Conservation (phyloP, 2,888 invertebrate species). For the Cantharis nigra region DNA sequence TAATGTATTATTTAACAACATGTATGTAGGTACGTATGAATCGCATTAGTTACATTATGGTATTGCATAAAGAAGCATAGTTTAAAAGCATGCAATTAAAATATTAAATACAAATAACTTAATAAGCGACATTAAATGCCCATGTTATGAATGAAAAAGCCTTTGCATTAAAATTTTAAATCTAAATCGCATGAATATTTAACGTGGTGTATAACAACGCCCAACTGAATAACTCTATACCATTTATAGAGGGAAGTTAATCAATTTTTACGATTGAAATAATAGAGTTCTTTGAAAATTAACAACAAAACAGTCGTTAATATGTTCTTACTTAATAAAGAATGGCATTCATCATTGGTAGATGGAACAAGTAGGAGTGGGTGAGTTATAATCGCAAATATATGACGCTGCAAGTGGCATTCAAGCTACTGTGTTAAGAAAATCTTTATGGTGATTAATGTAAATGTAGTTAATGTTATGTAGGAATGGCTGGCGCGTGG, state of each 20-base stretch:
- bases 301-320: slow-evolving; percentile 26
- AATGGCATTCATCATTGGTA: slow-evolving; percentile 24
- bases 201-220: slow-evolving; percentile 22
- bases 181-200: slow-evolving; percentile 33
- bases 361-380: slow-evolving; percentile 27
- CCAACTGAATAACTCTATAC: slow-evolving; percentile 26
- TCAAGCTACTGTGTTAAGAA: slow-evolving; percentile 35
- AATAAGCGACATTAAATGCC: slow-evolving; percentile 22
- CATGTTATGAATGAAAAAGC: slow-evolving; percentile 30
- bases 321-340: slow-evolving; percentile 30
- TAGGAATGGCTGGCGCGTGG: slow-evolving; percentile 40
- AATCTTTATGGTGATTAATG: slow-evolving; percentile 41
- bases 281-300: slow-evolving; percentile 27
- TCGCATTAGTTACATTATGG: background rate
- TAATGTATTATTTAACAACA: background rate
- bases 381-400: slow-evolving; percentile 34
- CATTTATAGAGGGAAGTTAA: slow-evolving; percentile 28
- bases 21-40: background rate
- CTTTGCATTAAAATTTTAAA: slow-evolving; percentile 30
- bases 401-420: slow-evolving; percentile 33
- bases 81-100: background rate
- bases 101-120: slow-evolving; percentile 4
- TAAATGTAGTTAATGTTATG: slow-evolving; percentile 41
- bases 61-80: background rate
- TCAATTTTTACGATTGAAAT: slow-evolving; percentile 31